Evolutionary conservation across 2,797 vertebrate genomes (phyloP), one percentile per base, ranked within the genome.

Genomic region (Aphelocoma californica): DNA sequence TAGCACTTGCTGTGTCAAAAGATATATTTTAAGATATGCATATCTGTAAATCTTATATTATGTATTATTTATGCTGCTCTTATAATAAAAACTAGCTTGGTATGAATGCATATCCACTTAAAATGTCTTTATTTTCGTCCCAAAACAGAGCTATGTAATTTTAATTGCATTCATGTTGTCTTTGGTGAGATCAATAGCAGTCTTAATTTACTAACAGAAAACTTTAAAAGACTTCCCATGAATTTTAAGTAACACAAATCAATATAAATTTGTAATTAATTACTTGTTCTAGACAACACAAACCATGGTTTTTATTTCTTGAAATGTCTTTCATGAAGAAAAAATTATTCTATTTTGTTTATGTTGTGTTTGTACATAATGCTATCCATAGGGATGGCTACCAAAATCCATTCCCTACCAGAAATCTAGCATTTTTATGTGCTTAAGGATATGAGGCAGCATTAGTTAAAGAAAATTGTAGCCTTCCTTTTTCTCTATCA

Each of bases 141-240:
- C 81, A 73, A 78, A 85, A 29, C 21, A 72, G 73, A 90, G 58
- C 79, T 75, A 67, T 70, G 47, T 86, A 84, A 93, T 83, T 92
- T 86, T 97, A 97, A 96, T 92, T 95, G 70, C 78, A 75, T 92
- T 95, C 64, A 28, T 97, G 81, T 93, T 96, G 86, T 92, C 92
- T 90, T 95, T 67, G 12, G 18, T 70, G 77, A 96, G 91, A 97
- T 97, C 95, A 93, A 96, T 96, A 97, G 44, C 67, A 80, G 58
- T 91, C 86, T 86, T 96, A 97, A 97, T 97, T 97, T 98, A 96
- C 93, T 94, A 96, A 93, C 65, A 94, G 82, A 97, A 97, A 97
- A 92, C 81, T 92, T 86, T 62, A 92, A 67, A 87, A 65, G 57
- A 89, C 70, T 96, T 96, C 78, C 71, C 62, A 91, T 87, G 91